phyloP scores from a whole-genome alignment of 2,113 vertebrate genomes.

The Carettochelys insculpta region DNA sequence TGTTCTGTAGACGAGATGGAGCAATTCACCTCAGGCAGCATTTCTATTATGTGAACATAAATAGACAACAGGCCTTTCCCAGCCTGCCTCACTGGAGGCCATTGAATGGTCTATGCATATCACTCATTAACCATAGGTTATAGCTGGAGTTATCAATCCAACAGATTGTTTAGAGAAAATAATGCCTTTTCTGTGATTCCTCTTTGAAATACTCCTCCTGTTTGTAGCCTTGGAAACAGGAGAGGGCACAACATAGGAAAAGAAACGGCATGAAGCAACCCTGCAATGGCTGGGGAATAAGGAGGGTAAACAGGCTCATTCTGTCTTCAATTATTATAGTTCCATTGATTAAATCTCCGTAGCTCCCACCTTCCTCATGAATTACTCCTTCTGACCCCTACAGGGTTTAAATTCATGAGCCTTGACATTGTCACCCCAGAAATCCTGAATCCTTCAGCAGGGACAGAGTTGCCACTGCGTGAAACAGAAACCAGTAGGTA shows the following conservation, averaged over 20 bases:
- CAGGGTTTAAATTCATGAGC: slow-evolving; percentile 15
- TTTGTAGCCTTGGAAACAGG: background rate
- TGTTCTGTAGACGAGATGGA: background rate
- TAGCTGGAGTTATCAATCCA: background rate
- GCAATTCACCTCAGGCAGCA: background rate
- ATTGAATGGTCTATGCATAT: too few relatives aligned
- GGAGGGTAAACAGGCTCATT: background rate
- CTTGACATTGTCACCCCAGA: slow-evolving; percentile 8
- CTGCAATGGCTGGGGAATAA: slow-evolving; percentile 16
- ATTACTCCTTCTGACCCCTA: slow-evolving; percentile 33
- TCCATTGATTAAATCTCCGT: slow-evolving; percentile 48
- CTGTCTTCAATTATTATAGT: slow-evolving; percentile 68
- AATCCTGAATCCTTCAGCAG: background rate
- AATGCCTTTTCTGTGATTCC: background rate
- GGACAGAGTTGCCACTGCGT: background rate
- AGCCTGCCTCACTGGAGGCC: accelerated
- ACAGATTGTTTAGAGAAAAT: background rate
- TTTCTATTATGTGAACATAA: background rate
- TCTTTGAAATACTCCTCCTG: background rate
- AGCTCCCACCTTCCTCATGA: slow-evolving; percentile 56
- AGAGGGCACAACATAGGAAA: background rate
- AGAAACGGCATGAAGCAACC: accelerated
- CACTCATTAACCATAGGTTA: background rate
- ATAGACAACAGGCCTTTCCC: background rate
- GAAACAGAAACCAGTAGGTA: slow-evolving; percentile 29